Conservation (phyloP, 2,113 vertebrate species). For the Mus spicilegus region DNA sequence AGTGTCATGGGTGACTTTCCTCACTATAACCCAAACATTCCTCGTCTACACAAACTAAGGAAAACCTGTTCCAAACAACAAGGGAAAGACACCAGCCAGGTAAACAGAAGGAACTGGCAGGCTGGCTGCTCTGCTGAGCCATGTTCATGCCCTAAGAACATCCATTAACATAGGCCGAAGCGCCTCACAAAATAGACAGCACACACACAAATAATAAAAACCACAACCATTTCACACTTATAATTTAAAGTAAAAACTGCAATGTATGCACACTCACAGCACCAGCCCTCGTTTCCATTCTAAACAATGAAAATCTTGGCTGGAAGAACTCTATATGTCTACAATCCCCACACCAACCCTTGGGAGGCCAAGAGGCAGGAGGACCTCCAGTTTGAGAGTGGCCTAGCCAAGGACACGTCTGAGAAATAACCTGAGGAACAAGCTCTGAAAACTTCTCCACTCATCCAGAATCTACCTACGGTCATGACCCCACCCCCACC, state of each 20-base stretch:
- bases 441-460: background rate
- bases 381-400: background rate
- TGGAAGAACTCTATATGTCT: no score
- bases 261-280: background rate
- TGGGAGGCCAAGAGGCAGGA: background rate
- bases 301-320: background rate
- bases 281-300: background rate
- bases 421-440: no score
- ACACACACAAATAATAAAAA: background rate
- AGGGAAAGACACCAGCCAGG: background rate
- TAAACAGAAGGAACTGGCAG: background rate
- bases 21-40: background rate
- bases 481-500: no score
- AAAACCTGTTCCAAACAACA: constrained; percentile 28
- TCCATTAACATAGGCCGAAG: background rate
- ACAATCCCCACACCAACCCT: background rate
- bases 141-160: background rate
- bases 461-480: no score
- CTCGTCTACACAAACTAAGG: background rate
- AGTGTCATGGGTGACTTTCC: background rate
- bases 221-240: background rate
- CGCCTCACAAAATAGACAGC: background rate
- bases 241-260: background rate
- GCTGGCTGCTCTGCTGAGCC: background rate
- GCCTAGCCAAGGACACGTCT: background rate